Conservation (phyloP, 2,113 vertebrate genomes). For the Scartelaos histophorus region DNA sequence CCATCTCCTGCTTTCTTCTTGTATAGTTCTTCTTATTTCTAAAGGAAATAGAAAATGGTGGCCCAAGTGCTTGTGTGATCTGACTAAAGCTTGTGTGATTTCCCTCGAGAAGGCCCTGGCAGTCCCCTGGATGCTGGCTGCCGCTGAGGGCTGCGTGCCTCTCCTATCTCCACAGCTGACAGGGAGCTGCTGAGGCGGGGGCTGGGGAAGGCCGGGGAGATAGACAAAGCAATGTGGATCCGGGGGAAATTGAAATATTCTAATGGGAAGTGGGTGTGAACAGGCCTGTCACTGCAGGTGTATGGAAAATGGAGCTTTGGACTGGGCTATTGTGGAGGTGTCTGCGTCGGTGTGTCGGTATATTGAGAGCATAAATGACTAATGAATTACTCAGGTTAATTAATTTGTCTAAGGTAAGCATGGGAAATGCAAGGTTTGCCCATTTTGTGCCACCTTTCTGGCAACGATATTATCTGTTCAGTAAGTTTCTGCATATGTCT, state of each 20-base stretch:
- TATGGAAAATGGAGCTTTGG: constrained; percentile 45
- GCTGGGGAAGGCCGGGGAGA: constrained; percentile 49
- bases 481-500: neutral
- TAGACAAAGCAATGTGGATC: constrained; percentile 60
- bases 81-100: constrained; percentile 76
- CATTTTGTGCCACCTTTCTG: neutral
- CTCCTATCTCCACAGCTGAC: constrained; percentile 68
- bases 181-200: constrained; percentile 44
- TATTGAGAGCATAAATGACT: constrained; percentile 1
- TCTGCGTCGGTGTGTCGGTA: neutral
- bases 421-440: constrained; percentile 44
- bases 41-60: constrained; percentile 59
- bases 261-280: constrained; percentile 65
- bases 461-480: neutral
- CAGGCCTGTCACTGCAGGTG: constrained; percentile 61
- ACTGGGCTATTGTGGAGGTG: constrained; percentile 21
- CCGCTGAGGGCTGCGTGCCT: constrained; percentile 55
- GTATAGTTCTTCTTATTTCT: constrained; percentile 12
- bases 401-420: constrained; percentile 51
- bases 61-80: constrained; percentile 62
- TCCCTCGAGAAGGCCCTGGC: constrained; percentile 69
- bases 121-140: constrained; percentile 57
- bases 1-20: constrained; percentile 13
- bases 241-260: constrained; percentile 69
- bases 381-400: constrained; percentile 50